Base-by-base conservation (phyloP, 1,140 invertebrate species). In the Gryllus bimaculatus region DNA sequence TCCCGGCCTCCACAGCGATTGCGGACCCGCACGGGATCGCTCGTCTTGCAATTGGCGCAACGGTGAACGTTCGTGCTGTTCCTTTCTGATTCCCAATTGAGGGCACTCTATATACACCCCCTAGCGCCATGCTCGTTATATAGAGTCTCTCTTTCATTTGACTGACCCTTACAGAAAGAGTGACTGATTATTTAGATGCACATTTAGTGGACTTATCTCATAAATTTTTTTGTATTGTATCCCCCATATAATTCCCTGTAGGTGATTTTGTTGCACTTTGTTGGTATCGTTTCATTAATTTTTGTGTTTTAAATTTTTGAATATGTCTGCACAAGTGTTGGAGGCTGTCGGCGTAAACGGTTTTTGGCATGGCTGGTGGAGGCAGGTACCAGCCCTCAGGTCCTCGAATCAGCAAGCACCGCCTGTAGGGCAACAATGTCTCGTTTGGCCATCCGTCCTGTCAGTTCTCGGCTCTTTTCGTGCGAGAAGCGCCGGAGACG, bases 371-470 rank as follows among this genome's bases (percentile, higher is more conserved):
- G 26, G 26, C 26, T 39, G 26, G 26, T 5, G 83, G 81, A 7
- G 81, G 83, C 26, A 81, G 86, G 48, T 90, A 90, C 79, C 89
- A 90, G 80, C 86, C 89, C 0, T 90, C 90, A 80, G 90, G 91
- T 82, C 87, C 90, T 0, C 86, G 90, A 83, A 87, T 90, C 76
- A 88, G 88, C 81, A 90, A 90, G 80, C 84, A 89, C 66, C 83
- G 89, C 75, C 87, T 89, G 76, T 93, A 93, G 83, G 93, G 93
- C 73, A 94, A 92, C 81, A n/a, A 90, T 95, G 85, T 94, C 0
- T 95, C 94, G 0, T 86, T 95, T n/a, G n/a, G n/a, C 93, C 93
- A 8, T 94, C n/a, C 92, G 79, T 94, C n/a, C 93, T 0, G 92
- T 94, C 10, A 93, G 92, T 85, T 92, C 91, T 79, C 85, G 92